Evolutionary conservation across 1,140 invertebrate species (phyloP).

Genomic region (Orius insidiosus): DNA sequence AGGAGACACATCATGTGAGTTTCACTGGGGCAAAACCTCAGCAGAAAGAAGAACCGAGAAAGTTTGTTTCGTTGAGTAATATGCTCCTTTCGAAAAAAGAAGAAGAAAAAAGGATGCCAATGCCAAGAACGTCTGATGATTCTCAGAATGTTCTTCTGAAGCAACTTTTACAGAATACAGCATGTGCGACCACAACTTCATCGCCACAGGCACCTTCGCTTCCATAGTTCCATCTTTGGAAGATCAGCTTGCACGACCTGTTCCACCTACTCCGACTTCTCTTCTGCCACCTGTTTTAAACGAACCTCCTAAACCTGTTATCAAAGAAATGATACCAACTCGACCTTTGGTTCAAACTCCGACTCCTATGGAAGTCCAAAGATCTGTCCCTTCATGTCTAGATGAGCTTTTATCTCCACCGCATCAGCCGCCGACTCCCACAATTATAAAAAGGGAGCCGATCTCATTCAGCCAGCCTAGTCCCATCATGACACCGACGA

Average conservation of each 20-base stretch:
- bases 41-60: conserved; percentile 16
- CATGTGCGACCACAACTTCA: conserved; percentile 35
- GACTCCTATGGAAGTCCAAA: conserved; percentile 23
- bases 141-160: conserved; percentile 80
- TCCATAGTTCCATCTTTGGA: conserved; percentile 52
- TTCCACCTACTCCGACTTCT: conserved; percentile 38
- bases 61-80: conserved; percentile 19
- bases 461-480: conserved; percentile 11
- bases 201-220: conserved; percentile 36
- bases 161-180: conserved; percentile 73
- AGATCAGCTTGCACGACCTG: conserved; percentile 50
- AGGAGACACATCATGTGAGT: conserved; percentile 15
- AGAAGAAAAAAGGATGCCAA: conserved; percentile 12
- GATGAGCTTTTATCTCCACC: conserved; percentile 17
- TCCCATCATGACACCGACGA: conserved; percentile 15
- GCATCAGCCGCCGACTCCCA: conserved; percentile 8
- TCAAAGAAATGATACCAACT: neutral
- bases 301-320: conserved; percentile 14
- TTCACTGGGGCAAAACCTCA: conserved; percentile 4
- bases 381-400: conserved; percentile 7
- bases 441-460: conserved; percentile 13
- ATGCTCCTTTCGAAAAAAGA: conserved; percentile 18
- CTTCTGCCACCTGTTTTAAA: conserved; percentile 26
- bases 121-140: conserved; percentile 33
- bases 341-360: neutral